A percentile compares a stretch with the other conserved stretches of the same genome.
phyloP scores from a whole-genome alignment of 2,113 vertebrate genomes.

The rat (Rattus norvegicus) region GRCr8 NC_086028.1:51686001-51686500 shows the following conservation, averaged over 20 bases:
- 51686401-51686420: slow-evolving; percentile 58
- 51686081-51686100: background rate
- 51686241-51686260: background rate
- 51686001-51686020: slow-evolving; percentile 14
- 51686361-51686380: background rate
- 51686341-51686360: background rate
- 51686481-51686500: slow-evolving; percentile 60
- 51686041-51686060: background rate
- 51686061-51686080: background rate
- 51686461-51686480: slow-evolving; percentile 57
- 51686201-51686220: slow-evolving; percentile 37
- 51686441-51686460: slow-evolving; percentile 9
- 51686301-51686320: background rate
- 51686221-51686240: background rate
- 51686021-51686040: slow-evolving; percentile 12
- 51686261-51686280: background rate
- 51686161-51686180: slow-evolving; percentile 44
- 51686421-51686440: slow-evolving; percentile 55
- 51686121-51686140: background rate
- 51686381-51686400: background rate
- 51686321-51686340: background rate
- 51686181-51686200: background rate
- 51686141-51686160: slow-evolving; percentile 2
- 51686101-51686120: background rate
- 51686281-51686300: background rate